phyloP scores from a whole-genome alignment of 2,888 invertebrate genomes.

The Leptogaster cylindrica region DNA sequence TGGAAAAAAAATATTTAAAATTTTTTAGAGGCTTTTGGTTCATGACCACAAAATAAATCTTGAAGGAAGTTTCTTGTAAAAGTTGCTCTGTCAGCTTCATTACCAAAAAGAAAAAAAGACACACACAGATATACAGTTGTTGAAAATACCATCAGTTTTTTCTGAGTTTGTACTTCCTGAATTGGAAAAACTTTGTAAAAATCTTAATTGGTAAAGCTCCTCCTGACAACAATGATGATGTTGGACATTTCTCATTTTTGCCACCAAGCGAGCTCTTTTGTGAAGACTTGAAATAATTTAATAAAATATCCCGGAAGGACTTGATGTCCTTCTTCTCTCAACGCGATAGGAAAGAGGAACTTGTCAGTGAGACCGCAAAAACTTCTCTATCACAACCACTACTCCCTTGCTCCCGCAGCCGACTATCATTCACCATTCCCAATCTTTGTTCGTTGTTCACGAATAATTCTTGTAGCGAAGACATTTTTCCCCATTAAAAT shows the following conservation, averaged over 20 bases:
- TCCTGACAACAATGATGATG: conserved; percentile 9
- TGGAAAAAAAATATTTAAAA: too few species aligned
- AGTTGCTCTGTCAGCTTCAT: too few species aligned
- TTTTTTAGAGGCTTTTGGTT: too few species aligned
- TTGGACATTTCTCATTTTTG: conserved; percentile 32
- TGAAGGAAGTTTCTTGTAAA: too few species aligned
- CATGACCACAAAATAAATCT: too few species aligned
- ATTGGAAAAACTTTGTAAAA: conserved; percentile 24
- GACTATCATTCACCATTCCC: not conserved
- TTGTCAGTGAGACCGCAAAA: conserved; percentile 28
- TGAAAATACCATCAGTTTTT: not conserved
- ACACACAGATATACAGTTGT: too few species aligned
- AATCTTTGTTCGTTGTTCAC: too few species aligned
- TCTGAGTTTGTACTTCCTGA: conserved; percentile 3
- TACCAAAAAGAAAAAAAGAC: too few species aligned
- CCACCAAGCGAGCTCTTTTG: conserved; percentile 10
- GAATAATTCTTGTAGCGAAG: conserved; percentile 18
- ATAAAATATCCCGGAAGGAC: conserved; percentile 25
- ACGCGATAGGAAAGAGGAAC: not conserved
- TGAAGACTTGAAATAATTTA: conserved; percentile 29
- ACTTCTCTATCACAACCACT: conserved; percentile 16
- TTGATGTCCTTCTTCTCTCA: conserved; percentile 13
- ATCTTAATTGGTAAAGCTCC: conserved; percentile 27
- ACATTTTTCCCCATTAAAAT: conserved; percentile 20
- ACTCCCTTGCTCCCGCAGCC: not conserved